These are phyloP conservation scores for Dipodomys ordii DNA, from an alignment of 2,113 vertebrate species.

Conservation along the genomic window DNA sequence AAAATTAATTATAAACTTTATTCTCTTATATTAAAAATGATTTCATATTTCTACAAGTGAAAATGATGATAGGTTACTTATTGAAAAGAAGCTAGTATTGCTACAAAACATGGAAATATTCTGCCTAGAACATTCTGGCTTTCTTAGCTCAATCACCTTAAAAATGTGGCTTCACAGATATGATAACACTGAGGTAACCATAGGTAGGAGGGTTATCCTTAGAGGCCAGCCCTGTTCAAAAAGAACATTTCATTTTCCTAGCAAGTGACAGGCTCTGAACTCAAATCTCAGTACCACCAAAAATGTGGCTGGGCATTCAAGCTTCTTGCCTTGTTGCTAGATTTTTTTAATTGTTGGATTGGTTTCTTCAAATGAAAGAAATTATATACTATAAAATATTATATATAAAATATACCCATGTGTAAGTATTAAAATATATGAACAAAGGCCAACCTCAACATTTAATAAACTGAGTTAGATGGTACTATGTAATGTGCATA, in stretches of 20 bases:
- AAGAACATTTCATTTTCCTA: too few relatives aligned
- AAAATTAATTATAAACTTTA: background rate
- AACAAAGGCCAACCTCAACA: background rate
- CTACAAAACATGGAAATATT: background rate
- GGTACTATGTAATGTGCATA: background rate
- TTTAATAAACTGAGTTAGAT: background rate
- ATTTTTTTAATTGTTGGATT: background rate
- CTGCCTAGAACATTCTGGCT: background rate
- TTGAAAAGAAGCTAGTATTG: background rate
- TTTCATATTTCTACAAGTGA: background rate
- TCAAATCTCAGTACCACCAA: too few relatives aligned
- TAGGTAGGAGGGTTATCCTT: too few relatives aligned
- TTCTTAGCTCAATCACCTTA: background rate
- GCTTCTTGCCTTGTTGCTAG: background rate
- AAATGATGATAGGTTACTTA: background rate
- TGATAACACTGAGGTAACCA: too few relatives aligned
- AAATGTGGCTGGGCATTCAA: background rate
- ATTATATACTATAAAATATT: background rate
- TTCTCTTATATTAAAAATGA: background rate
- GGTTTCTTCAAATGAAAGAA: background rate
- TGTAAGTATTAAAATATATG: background rate
- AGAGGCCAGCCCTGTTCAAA: too few relatives aligned
- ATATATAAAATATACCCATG: too few relatives aligned
- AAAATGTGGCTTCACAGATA: background rate
- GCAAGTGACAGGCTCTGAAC: too few relatives aligned